phyloP scores from a whole-genome alignment of 2,113 vertebrate species.

The Sapajus apella region DNA sequence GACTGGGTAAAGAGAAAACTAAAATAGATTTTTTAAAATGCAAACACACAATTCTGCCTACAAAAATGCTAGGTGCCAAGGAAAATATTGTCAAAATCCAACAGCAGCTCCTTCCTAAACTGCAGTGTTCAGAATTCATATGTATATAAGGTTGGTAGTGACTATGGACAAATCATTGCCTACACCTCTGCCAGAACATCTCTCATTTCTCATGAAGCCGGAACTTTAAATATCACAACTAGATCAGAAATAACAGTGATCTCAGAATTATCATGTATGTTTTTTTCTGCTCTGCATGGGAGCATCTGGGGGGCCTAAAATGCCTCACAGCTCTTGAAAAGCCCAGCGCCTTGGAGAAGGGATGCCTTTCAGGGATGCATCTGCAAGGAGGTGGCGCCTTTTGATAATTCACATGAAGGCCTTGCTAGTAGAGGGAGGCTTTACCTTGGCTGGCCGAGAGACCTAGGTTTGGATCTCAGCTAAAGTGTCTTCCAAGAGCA shows the following conservation, averaged over 20 bases:
- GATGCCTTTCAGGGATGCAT: not conserved
- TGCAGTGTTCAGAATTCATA: not conserved
- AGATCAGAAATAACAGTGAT: not conserved
- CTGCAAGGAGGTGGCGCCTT: not conserved
- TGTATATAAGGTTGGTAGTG: not conserved
- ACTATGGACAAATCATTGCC: not conserved
- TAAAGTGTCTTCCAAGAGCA: not conserved
- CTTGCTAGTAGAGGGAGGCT: not conserved
- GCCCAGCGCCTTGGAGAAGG: not conserved
- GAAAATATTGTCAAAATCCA: constrained; percentile 5
- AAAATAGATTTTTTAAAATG: not conserved
- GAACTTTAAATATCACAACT: not conserved
- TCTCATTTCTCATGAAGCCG: not conserved
- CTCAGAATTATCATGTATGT: not conserved
- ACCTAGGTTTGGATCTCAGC: not conserved
- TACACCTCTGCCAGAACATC: not conserved
- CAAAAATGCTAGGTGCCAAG: not conserved
- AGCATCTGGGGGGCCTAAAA: not conserved
- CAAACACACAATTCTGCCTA: not conserved
- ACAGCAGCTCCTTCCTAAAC: not conserved
- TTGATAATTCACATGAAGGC: not conserved
- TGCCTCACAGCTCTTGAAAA: not conserved
- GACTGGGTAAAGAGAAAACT: not conserved
- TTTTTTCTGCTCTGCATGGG: not conserved
- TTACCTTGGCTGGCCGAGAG: not conserved